phyloP scores from a whole-genome alignment of 2,113 vertebrate genomes.

The Tachuris rubrigastra region DNA sequence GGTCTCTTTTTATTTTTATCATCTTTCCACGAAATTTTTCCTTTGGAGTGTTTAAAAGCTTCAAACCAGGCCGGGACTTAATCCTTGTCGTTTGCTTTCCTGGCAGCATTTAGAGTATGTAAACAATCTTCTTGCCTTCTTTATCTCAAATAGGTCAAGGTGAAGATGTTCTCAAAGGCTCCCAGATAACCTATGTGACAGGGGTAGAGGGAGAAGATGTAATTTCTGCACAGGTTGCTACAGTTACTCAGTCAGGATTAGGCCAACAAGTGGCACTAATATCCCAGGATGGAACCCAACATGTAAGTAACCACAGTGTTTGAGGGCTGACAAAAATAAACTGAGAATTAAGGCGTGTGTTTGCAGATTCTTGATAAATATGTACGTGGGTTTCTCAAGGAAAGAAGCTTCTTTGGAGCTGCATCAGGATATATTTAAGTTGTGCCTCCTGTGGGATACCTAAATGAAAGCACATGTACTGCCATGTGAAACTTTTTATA shows the following conservation, averaged over 20 bases:
- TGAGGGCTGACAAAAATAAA: not conserved
- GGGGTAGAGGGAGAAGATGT: conserved; percentile 89
- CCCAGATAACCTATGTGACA: conserved; percentile 86
- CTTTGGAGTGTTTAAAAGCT: not conserved
- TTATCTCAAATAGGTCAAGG: conserved; percentile 80
- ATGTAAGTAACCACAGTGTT: conserved; percentile 74
- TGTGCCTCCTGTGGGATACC: not conserved
- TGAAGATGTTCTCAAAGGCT: conserved; percentile 85
- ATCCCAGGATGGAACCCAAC: conserved; percentile 95
- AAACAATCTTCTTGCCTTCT: not conserved
- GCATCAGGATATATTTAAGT: not conserved
- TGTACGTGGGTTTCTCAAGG: not conserved
- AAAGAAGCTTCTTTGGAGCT: not conserved
- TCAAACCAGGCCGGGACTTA: not conserved
- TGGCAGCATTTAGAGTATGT: not conserved
- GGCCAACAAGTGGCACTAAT: conserved; percentile 95
- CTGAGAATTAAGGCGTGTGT: not conserved
- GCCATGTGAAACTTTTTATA: not conserved
- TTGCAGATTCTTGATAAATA: not conserved
- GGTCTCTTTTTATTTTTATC: not conserved
- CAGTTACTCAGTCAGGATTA: conserved; percentile 83
- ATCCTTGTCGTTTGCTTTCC: not conserved
- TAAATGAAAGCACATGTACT: not conserved
- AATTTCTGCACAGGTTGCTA: conserved; percentile 84
- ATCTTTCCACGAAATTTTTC: not conserved